phyloP scores from a whole-genome alignment of 2,888 invertebrate species.

The Kryphioiulus occultus region DNA sequence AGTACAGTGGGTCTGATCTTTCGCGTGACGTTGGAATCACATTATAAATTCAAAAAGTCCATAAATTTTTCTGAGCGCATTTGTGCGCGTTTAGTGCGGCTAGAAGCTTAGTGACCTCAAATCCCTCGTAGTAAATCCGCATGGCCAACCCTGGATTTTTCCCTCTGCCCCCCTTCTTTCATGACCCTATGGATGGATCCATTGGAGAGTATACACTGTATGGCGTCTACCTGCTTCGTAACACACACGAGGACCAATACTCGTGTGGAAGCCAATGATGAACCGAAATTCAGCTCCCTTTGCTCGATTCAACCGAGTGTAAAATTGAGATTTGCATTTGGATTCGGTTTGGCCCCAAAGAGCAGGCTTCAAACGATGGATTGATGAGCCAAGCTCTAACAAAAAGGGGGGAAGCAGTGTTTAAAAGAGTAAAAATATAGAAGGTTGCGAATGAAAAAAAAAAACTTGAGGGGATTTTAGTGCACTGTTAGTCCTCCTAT shows the following conservation, averaged over 20 bases:
- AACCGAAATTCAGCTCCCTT: slow-evolving; percentile 39
- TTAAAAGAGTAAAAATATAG: slow-evolving; percentile 35
- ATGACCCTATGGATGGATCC: background rate
- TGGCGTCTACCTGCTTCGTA: background rate
- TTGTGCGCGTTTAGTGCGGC: slow-evolving; percentile 12
- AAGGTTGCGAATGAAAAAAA: background rate
- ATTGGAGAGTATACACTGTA: background rate
- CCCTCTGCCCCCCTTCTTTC: background rate
- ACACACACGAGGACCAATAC: background rate
- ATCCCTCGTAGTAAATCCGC: background rate
- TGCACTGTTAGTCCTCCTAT: background rate
- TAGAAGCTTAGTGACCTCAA: slow-evolving; percentile 35
- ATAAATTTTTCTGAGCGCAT: background rate
- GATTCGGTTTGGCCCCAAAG: slow-evolving; percentile 39
- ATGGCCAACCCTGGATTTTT: slow-evolving; percentile 24
- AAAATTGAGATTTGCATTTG: slow-evolving; percentile 46
- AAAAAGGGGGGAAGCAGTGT: slow-evolving; percentile 25
- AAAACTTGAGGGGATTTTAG: slow-evolving; percentile 29
- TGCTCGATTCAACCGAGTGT: slow-evolving; percentile 43
- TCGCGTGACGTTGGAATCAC: background rate
- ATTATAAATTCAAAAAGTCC: slow-evolving; percentile 35
- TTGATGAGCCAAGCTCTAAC: slow-evolving; percentile 37
- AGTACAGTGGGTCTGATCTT: background rate
- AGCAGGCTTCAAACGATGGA: slow-evolving; percentile 35
- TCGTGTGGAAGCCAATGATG: slow-evolving; percentile 9